A percentile compares a stretch with the other conserved stretches of the same genome.
phyloP scores from a whole-genome alignment of 2,888 invertebrate species.

The Metallyticus violacea region DNA sequence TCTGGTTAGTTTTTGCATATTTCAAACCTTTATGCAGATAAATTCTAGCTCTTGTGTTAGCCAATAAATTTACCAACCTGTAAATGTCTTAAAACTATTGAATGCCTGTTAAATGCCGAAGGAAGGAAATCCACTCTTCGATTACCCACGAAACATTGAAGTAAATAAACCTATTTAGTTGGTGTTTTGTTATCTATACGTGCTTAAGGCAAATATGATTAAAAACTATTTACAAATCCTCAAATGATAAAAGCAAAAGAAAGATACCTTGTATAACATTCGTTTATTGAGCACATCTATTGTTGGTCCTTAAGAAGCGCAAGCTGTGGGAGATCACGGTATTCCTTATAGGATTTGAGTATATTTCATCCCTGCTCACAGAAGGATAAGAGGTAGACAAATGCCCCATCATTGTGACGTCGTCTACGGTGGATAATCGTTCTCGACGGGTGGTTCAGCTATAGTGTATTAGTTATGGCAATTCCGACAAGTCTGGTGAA shows the following conservation, averaged over 20 bases:
- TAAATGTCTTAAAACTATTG: too few relatives aligned
- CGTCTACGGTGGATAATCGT: background rate
- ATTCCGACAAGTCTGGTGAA: conserved; percentile 6
- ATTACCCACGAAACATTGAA: too few relatives aligned
- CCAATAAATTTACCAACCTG: too few relatives aligned
- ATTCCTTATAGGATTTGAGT: too few relatives aligned
- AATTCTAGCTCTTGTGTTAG: too few relatives aligned
- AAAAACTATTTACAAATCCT: background rate
- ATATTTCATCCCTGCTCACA: background rate
- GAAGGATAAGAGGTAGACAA: conserved; percentile 1
- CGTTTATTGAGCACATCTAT: background rate
- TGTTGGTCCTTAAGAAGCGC: too few relatives aligned
- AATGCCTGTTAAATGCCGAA: too few relatives aligned
- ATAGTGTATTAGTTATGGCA: conserved; percentile 10
- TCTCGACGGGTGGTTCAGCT: conserved; percentile 1
- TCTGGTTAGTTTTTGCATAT: too few relatives aligned
- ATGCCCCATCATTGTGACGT: background rate
- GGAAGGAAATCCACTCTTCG: too few relatives aligned
- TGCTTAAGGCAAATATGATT: background rate
- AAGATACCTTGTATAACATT: background rate
- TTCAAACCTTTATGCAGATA: too few relatives aligned
- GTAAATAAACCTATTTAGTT: too few relatives aligned
- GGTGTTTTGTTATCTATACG: background rate
- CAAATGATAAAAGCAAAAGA: background rate
- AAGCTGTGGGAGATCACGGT: background rate